These are phyloP conservation scores for Myanophis thanlyinensis DNA, from an alignment of 2,113 vertebrate genomes.

Conservation along the genomic window DNA sequence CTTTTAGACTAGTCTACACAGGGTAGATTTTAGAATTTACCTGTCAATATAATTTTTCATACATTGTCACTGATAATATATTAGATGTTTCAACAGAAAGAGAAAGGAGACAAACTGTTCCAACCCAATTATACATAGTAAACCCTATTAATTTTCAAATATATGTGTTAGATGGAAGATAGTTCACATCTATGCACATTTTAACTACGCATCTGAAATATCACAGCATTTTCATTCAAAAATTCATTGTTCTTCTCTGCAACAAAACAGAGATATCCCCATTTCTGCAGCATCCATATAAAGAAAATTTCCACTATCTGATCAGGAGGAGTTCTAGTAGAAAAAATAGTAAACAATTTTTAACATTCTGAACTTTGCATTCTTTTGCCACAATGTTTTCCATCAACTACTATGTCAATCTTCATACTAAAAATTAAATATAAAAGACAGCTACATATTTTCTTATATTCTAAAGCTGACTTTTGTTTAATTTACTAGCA, in stretches of 20 bases:
- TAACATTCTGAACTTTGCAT: constrained; percentile 23
- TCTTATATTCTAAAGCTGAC: constrained; percentile 61
- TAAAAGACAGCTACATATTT: constrained; percentile 27
- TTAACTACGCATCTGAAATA: constrained; percentile 25
- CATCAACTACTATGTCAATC: constrained; percentile 35
- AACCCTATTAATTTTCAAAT: neutral
- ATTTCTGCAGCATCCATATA: neutral
- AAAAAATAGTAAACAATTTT: neutral
- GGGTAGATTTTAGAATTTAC: neutral
- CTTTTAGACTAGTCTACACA: neutral
- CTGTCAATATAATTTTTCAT: neutral
- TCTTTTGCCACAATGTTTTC: constrained; percentile 29
- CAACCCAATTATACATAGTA: neutral
- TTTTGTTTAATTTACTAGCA: constrained; percentile 43
- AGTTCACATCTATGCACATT: constrained; percentile 4
- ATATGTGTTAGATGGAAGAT: neutral
- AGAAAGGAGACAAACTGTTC: neutral
- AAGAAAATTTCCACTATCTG: constrained; percentile 32
- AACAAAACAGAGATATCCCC: neutral
- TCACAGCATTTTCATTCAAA: constrained; percentile 40
- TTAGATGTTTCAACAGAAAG: neutral
- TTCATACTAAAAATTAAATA: neutral
- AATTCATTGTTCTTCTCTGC: neutral
- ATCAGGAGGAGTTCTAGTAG: constrained; percentile 25
- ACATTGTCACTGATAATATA: neutral